Conservation (phyloP, 2,113 vertebrate species). For the Sinocyclocheilus grahami region DNA sequence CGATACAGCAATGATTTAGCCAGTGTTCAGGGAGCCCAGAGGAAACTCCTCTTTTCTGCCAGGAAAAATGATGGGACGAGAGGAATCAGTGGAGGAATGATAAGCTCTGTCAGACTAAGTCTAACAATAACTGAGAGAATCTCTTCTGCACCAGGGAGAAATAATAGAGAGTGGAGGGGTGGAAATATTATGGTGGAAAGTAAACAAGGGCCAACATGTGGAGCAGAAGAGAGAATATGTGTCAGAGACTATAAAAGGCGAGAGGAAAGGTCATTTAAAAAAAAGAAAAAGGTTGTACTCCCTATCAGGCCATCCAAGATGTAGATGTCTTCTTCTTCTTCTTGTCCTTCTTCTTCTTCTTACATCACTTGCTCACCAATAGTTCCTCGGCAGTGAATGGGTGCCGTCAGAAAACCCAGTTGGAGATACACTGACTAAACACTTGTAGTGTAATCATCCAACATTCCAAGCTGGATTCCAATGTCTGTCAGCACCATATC, state of each 20-base stretch:
- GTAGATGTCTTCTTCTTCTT: too few species aligned
- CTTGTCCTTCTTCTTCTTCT: too few species aligned
- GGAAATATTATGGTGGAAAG: constrained; percentile 32
- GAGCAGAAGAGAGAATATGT: neutral
- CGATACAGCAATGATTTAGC: constrained; percentile 36
- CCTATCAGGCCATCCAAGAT: too few species aligned
- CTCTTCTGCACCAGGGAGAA: constrained; percentile 3
- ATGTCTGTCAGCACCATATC: neutral
- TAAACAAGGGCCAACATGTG: constrained; percentile 5
- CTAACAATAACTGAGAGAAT: constrained; percentile 32
- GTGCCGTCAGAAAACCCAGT: too few species aligned
- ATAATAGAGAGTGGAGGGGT: constrained; percentile 12
- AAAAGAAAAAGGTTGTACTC: too few species aligned
- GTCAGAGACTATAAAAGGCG: neutral
- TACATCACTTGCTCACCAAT: too few species aligned
- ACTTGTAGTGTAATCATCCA: neutral
- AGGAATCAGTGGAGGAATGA: constrained; percentile 32
- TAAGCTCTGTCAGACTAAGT: neutral
- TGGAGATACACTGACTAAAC: neutral
- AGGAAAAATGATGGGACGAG: constrained; percentile 45
- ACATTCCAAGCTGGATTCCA: neutral
- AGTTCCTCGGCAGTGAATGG: too few species aligned
- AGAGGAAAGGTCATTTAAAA: neutral
- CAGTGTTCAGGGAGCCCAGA: constrained; percentile 14
- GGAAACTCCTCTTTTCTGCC: constrained; percentile 39